Evolutionary conservation across 2,113 vertebrate species (phyloP), one percentile per base, ranked within the genome.

Genomic region (Rhipidura dahli): DNA sequence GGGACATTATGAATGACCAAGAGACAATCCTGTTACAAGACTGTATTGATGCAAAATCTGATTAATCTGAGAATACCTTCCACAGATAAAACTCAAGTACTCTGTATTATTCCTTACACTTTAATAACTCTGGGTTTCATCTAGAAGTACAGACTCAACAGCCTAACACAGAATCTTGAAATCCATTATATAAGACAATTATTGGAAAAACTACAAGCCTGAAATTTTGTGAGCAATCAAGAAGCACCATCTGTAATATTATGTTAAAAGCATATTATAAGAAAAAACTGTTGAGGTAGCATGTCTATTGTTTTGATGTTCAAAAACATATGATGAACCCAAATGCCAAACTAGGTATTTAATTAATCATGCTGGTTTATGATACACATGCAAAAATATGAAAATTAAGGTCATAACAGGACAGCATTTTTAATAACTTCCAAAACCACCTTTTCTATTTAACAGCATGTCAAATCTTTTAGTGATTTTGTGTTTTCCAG

Each of bases 301-400:
- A 93, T 82, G 31, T 93, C 82, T 97, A 40, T 80, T 40, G 16
- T 96, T 98, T 89, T 89, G 92, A 94, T 63, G 93, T 69, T 95
- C 68, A 79, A 84, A 96, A 97, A 94, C 89, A 96, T 89, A 86
- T 39, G 60, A 94, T 77, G 84, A 98, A 96, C 53, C 50, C 88
- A 97, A 97, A 97, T 97, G 89, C 86, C 95, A 97, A 97, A 94
- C 81, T 94, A 94, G 94, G 81, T 92, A 96, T 95, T 96, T 94
- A 97, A 96, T 91, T 77, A 97, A 94, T 96, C 90, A 95, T 88
- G 87, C 86, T 97, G 96, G 63, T 97, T 85, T 87, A 97, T 87
- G 90, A 82, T 40, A 94, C n/a, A 87, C 68, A 53, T 5, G 23
- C 70, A 66, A 85, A 94, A 71, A 81, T 45, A 94, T 10, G 47